Evolutionary conservation across 2,797 vertebrate species (phyloP), one percentile per base, ranked within the genome.

Genomic region (Diceros bicornis): DNA sequence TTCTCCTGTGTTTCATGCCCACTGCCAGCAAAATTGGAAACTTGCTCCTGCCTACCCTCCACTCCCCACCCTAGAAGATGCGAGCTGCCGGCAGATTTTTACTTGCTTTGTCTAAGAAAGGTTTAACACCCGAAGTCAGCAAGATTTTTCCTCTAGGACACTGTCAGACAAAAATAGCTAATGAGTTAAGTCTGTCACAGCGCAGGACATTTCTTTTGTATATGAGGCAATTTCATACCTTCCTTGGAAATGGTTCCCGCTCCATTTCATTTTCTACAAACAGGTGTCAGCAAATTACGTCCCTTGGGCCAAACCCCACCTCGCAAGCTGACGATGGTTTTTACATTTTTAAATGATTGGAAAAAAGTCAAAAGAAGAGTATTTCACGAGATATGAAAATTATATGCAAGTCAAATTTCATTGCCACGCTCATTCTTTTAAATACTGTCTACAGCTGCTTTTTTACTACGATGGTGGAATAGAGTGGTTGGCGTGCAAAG

Each of bases 341-440:
- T 61, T 16, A 89, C 27, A 21, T 7, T 71, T 69, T 75, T 87
- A 57, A 93, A 37, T 29, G 16, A 79, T 0, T n/a, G 13, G 4
- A 3, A 10, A 10, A 23, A 41, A 37, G 44, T 21, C 25, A 34
- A 84, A 78, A 64, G 10, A 85, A 78, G 29, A 87, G n/a, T 32
- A 79, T 79, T 41, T 88, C 18, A 64, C 13, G 14, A 78, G 78
- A 72, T 1, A 6, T 72, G 50, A 62, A 66, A 66, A 84, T 66
- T 41, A 66, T 6, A 8, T 29, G 18, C n/a, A 95, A 78, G 59
- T 52, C 79, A 83, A 57, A 64, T 44, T 64, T 96, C 47, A 69
- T 20, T 12, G 4, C 29, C 34, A 69, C 5, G 21, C 34, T 81
- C 44, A 9, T 62, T 72, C 61, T 81, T 57, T 82, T 25, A 52